Evolutionary conservation across 2,888 invertebrate genomes (phyloP), one percentile per base, ranked within the genome.

Genomic region (Marronus borbonicus): DNA sequence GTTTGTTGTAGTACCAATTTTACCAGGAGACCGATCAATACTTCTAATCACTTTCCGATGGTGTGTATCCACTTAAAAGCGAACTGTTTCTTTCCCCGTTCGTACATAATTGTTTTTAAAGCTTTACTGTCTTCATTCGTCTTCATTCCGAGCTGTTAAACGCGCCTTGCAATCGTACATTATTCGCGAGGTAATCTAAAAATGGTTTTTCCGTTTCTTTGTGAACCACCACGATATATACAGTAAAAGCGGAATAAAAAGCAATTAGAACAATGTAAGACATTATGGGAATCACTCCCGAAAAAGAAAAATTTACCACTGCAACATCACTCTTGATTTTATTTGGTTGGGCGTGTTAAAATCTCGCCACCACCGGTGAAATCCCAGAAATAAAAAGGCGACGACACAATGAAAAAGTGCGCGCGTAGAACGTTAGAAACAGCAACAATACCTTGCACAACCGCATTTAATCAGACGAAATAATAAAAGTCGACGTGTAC

Each of bases 381-480:
- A 2, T 8, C 20, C 24, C 14, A 68, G 5, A 74, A 60, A 74
- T 60, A 44, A 60, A 31, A 62, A 74, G 55, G 31, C 31, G 52
- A 58, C 14, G 58, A 58, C 70, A 58, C 70, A 70, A 17, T 70
- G 70, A 70, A 70, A 70, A 70, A 70, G 70, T 55, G 20, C 20
- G 31, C 55, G 17, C 36, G 58, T 52, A 20, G 52, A 55, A 70
- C 70, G 58, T 14, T 60, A 74, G 72, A 74, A 74, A 74, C 60
- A 49, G 72, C 60, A 74, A 74, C 72, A 74, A 74, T 74, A 74
- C 72, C 60, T 68, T 52, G 60, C 44, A 62, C 72, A 62, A 81
- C 82, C 79, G 83, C 84, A 85, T 84, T 85, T 85, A 84, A 84
- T 85, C 84, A 84, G 82, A 82, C 80, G 82, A 80, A 84, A 83